Evolutionary conservation across 2,797 vertebrate species (phyloP).

Genomic region (Brachymystax lenok): DNA sequence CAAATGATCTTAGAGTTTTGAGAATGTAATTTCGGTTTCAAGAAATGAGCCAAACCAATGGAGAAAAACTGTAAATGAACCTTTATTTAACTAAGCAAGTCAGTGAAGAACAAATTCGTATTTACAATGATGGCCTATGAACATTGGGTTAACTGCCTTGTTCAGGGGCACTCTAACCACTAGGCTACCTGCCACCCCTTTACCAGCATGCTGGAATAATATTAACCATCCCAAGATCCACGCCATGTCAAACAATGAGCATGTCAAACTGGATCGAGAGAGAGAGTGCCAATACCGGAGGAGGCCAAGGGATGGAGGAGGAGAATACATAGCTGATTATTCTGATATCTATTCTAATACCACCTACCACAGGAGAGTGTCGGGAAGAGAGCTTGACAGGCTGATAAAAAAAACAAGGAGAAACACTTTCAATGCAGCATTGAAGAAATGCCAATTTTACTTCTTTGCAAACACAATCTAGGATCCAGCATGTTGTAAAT

Average conservation of each 20-base stretch:
- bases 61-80: too few species aligned
- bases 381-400: constrained; percentile 70
- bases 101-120: too few species aligned
- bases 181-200: too few species aligned
- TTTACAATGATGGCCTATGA: too few species aligned
- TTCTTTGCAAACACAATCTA: constrained; percentile 70
- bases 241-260: constrained; percentile 17
- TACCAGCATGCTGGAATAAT: constrained; percentile 34
- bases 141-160: too few species aligned
- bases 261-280: background rate
- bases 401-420: constrained; percentile 38
- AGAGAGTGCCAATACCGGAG: background rate
- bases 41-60: too few species aligned
- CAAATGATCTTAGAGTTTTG: too few species aligned
- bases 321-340: constrained; percentile 63
- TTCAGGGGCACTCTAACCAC: too few species aligned
- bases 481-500: constrained; percentile 65
- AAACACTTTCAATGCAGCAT: constrained; percentile 66
- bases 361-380: constrained; percentile 58
- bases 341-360: constrained; percentile 54
- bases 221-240: constrained; percentile 27
- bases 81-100: too few species aligned
- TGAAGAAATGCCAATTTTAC: constrained; percentile 67
- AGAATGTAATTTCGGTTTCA: too few species aligned
- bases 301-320: constrained; percentile 39